phyloP scores from a whole-genome alignment of 2,888 invertebrate genomes.

The Pammene aurita region DNA sequence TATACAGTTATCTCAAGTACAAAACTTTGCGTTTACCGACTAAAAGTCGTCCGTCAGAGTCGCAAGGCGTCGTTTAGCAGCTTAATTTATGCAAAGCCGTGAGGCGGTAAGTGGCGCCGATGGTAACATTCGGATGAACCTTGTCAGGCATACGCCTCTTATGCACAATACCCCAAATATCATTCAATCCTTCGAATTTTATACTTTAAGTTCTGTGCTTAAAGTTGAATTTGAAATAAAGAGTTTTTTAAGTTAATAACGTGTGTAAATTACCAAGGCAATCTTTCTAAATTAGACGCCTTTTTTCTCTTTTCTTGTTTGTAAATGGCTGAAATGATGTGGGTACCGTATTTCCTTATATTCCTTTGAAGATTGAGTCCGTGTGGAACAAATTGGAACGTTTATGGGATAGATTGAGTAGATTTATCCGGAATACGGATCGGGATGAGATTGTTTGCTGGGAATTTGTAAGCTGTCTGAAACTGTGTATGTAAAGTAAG shows the following conservation, averaged over 20 bases:
- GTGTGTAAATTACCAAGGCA: conserved; percentile 6
- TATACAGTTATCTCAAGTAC: too few species aligned
- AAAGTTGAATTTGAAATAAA: background rate
- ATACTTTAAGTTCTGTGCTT: background rate
- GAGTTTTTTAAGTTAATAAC: background rate
- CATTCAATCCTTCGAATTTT: background rate
- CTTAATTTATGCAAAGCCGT: conserved; percentile 58
- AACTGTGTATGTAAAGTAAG: conserved; percentile 15
- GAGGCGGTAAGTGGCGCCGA: conserved; percentile 50
- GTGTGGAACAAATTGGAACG: conserved; percentile 29
- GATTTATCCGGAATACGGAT: conserved; percentile 34
- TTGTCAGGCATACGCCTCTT: conserved; percentile 46
- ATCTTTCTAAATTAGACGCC: conserved; percentile 48
- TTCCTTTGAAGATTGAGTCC: conserved; percentile 33
- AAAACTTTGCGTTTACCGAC: too few species aligned
- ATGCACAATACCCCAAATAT: too few species aligned
- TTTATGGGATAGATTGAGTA: conserved; percentile 39
- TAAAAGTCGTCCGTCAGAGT: too few species aligned
- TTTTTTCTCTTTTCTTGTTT: conserved; percentile 16
- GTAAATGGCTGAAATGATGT: conserved; percentile 33
- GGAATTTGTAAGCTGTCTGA: conserved; percentile 20
- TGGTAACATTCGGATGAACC: conserved; percentile 50
- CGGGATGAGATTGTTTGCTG: conserved; percentile 13
- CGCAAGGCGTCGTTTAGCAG: conserved; percentile 38
- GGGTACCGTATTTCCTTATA: conserved; percentile 25